Conservation (phyloP, 2,113 vertebrate genomes). For the Pao palembangensis region DNA sequence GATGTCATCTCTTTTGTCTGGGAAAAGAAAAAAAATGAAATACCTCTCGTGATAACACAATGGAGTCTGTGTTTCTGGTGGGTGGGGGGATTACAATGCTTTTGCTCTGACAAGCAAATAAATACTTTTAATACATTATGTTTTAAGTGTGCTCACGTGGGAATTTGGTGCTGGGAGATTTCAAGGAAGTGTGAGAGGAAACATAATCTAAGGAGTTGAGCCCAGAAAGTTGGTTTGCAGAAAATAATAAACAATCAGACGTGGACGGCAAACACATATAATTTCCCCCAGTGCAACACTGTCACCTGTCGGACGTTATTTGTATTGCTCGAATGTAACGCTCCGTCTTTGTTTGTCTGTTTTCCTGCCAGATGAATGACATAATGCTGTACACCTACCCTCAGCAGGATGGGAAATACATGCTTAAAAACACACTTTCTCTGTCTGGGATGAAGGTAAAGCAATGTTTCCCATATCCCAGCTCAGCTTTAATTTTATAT, state of each 20-base stretch:
- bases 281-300: conserved; percentile 10
- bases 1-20: conserved; percentile 71
- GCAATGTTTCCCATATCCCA: not conserved
- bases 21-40: conserved; percentile 57
- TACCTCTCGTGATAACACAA: conserved; percentile 60
- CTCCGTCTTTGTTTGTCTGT: not conserved
- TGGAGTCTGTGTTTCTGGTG: conserved; percentile 45
- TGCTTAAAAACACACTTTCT: conserved; percentile 82
- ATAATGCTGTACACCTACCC: conserved; percentile 91
- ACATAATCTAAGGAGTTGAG: not conserved
- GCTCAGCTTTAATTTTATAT: not conserved
- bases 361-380: conserved; percentile 84
- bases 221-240: conserved; percentile 1
- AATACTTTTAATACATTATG: conserved; percentile 48
- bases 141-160: conserved; percentile 38
- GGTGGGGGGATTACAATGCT: conserved; percentile 35
- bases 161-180: conserved; percentile 21
- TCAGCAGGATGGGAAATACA: conserved; percentile 92
- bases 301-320: conserved; percentile 49
- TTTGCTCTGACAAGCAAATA: conserved; percentile 56
- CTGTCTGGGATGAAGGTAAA: conserved; percentile 88
- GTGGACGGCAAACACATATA: not conserved
- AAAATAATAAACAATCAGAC: conserved; percentile 5
- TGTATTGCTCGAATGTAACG: not conserved
- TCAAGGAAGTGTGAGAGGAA: conserved; percentile 30